phyloP scores from a whole-genome alignment of 23 tunicate species.

The Trididemnum nubilum region DNA sequence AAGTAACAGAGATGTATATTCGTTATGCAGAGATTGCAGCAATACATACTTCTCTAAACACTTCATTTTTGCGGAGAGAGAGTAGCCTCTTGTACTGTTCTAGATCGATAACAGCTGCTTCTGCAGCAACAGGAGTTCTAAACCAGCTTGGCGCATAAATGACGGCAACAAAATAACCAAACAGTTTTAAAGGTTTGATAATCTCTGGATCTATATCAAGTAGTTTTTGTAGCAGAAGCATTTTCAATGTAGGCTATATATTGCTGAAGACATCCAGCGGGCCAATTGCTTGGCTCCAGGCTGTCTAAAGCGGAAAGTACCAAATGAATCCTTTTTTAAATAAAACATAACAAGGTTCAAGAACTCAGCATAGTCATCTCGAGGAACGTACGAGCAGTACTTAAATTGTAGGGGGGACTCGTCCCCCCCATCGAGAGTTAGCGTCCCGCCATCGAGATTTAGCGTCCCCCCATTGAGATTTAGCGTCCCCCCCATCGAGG shows the following conservation, averaged over 20 bases:
- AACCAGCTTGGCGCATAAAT: background rate
- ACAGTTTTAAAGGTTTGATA: background rate
- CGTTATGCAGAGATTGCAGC: slow-evolving; percentile 5
- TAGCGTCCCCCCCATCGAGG: too few species aligned
- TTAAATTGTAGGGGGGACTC: too few species aligned
- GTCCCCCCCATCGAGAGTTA: too few species aligned
- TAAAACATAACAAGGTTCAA: too few species aligned
- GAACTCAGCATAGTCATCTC: too few species aligned
- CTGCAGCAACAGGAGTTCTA: background rate
- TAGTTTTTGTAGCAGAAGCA: slow-evolving; percentile 2
- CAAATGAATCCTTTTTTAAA: too few species aligned
- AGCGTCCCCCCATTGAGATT: too few species aligned
- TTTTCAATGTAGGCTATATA: background rate
- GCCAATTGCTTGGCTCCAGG: slow-evolving; percentile 12
- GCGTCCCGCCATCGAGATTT: too few species aligned
- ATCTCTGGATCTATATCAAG: slow-evolving; percentile 1
- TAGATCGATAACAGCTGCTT: slow-evolving; percentile 20
- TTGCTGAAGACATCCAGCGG: slow-evolving; percentile 11
- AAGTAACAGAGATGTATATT: slow-evolving; percentile 2
- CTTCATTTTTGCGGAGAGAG: background rate
- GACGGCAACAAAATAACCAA: slow-evolving; percentile 28
- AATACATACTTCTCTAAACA: background rate
- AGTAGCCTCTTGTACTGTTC: background rate
- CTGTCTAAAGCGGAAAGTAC: too few species aligned
- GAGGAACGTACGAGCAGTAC: too few species aligned